These are phyloP conservation scores for Erebia palarica DNA, from an alignment of 2,888 invertebrate species.

Conservation along the genomic window DNA sequence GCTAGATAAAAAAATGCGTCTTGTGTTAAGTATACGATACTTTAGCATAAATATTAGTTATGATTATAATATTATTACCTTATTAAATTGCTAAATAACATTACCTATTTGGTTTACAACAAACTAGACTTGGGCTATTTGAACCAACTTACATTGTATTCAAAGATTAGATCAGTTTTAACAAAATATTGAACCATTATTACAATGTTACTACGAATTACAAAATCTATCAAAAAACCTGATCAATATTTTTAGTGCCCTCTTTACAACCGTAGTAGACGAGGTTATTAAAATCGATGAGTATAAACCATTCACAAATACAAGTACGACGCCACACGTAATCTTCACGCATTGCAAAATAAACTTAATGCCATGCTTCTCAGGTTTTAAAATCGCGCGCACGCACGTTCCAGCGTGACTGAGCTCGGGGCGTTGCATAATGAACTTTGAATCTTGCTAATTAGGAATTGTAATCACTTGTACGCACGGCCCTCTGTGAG, in stretches of 20 bases:
- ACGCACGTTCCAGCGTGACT: background rate
- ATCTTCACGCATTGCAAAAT: slow-evolving; percentile 7
- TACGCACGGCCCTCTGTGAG: slow-evolving; percentile 48
- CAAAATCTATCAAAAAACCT: slow-evolving; percentile 19
- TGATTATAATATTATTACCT: too few species aligned
- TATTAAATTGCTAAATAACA: too few species aligned
- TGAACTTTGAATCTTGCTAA: slow-evolving; percentile 18
- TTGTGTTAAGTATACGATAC: background rate
- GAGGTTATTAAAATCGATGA: slow-evolving; percentile 43
- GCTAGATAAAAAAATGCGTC: slow-evolving; percentile 3
- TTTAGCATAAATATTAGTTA: background rate
- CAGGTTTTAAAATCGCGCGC: slow-evolving; percentile 26
- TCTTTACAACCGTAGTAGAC: slow-evolving; percentile 36
- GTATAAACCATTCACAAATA: slow-evolving; percentile 41
- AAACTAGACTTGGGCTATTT: too few species aligned
- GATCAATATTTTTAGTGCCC: slow-evolving; percentile 36
- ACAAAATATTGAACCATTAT: background rate
- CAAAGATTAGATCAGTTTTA: too few species aligned
- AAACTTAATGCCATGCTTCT: slow-evolving; percentile 20
- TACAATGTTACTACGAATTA: background rate
- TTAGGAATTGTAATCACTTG: slow-evolving; percentile 31
- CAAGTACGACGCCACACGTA: slow-evolving; percentile 24
- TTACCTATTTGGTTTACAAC: too few species aligned
- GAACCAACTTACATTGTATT: too few species aligned
- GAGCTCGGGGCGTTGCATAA: slow-evolving; percentile 21